Conservation (phyloP, 1,140 invertebrate species). For the Sycophila sp. region DNA sequence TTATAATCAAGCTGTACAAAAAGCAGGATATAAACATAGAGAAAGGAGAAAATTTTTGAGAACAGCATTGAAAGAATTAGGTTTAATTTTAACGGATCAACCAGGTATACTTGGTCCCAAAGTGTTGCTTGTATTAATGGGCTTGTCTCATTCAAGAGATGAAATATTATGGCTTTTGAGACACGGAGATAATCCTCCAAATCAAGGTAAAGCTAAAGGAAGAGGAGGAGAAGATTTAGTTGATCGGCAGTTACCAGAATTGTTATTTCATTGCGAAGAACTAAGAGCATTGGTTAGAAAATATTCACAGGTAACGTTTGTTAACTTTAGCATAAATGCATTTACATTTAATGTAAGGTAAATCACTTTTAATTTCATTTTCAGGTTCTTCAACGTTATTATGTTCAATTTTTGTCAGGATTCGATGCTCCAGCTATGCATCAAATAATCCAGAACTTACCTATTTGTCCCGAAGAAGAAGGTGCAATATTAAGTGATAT, state of each 20-base stretch:
- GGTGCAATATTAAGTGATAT: slow-evolving; percentile 93
- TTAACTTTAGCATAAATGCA: not conserved
- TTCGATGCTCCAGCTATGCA: slow-evolving; percentile 95
- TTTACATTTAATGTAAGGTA: not conserved
- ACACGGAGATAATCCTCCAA: slow-evolving; percentile 95
- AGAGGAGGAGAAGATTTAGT: slow-evolving; percentile 90
- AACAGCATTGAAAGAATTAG: slow-evolving; percentile 94
- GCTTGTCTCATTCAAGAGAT: slow-evolving; percentile 92
- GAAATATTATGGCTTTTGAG: slow-evolving; percentile 97
- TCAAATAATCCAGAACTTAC: slow-evolving; percentile 88
- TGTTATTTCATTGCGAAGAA: slow-evolving; percentile 98
- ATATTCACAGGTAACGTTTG: slow-evolving; percentile 80
- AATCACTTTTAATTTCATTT: not conserved
- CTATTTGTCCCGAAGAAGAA: slow-evolving; percentile 93
- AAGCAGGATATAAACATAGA: slow-evolving; percentile 89
- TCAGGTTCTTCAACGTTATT: slow-evolving; percentile 94
- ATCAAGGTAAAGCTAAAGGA: slow-evolving; percentile 83
- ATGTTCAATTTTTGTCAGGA: slow-evolving; percentile 95
- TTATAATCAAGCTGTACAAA: slow-evolving; percentile 88
- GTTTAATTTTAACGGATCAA: slow-evolving; percentile 95
- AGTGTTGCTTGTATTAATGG: slow-evolving; percentile 96
- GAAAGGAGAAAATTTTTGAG: slow-evolving; percentile 96
- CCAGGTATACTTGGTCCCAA: slow-evolving; percentile 97
- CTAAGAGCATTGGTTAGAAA: slow-evolving; percentile 91
- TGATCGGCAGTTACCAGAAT: slow-evolving; percentile 94